Conservation (phyloP, 2,113 vertebrate genomes). For the Barnardius zonarius region DNA sequence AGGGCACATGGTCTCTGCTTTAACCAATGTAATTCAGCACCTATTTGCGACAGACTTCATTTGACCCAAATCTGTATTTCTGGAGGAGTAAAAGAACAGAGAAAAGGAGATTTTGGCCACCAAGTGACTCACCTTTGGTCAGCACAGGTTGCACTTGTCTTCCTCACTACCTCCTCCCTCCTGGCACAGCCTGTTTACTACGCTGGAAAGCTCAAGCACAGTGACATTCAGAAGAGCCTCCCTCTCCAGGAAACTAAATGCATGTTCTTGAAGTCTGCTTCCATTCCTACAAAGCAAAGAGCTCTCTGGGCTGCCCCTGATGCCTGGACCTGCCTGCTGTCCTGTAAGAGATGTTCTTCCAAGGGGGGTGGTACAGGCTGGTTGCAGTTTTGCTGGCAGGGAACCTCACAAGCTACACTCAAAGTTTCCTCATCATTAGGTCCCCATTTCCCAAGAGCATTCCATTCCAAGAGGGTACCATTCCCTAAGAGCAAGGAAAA, state of each 20-base stretch:
- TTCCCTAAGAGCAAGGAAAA: neutral
- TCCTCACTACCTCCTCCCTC: neutral
- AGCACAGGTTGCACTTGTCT: neutral
- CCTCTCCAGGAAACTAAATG: neutral
- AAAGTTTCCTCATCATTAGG: neutral
- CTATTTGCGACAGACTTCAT: neutral
- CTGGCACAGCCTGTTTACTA: neutral
- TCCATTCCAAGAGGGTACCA: neutral
- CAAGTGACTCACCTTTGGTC: rapidly evolving
- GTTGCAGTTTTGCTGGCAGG: neutral
- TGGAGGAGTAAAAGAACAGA: neutral
- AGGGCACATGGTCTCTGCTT: neutral
- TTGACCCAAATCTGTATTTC: neutral
- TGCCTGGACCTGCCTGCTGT: neutral
- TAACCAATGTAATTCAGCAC: neutral
- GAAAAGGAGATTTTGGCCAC: neutral
- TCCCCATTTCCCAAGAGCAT: neutral
- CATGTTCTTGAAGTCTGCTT: neutral
- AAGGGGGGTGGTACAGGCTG: neutral
- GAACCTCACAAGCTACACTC: neutral
- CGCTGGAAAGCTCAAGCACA: neutral
- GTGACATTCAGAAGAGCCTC: neutral
- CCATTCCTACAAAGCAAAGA: neutral
- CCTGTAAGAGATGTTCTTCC: neutral
- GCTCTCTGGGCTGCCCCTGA: neutral